These are phyloP conservation scores for Discoglossus pictus DNA, from an alignment of 2,797 vertebrate genomes.

Conservation along the genomic window DNA sequence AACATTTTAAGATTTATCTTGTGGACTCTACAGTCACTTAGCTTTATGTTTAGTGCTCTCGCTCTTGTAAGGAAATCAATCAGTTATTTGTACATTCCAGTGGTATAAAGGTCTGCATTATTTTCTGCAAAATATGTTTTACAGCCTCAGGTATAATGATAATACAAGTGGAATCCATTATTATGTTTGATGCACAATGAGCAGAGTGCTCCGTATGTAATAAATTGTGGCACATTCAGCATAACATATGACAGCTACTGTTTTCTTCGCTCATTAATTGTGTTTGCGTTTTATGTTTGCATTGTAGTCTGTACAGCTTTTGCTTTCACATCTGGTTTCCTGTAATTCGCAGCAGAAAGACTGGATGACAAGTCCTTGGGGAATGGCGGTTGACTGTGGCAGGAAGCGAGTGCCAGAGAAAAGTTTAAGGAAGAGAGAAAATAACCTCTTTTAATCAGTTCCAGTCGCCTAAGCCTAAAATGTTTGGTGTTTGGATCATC, in stretches of 20 bases:
- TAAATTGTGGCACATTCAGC: constrained; percentile 6
- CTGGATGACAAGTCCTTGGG: constrained; percentile 19
- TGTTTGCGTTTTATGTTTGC: constrained; percentile 3
- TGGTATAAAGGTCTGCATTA: too few species aligned
- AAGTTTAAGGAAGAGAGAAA: constrained; percentile 7
- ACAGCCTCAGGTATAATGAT: too few species aligned
- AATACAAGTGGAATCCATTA: too few species aligned
- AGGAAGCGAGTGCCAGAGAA: constrained; percentile 22
- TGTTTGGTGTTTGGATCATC: neutral
- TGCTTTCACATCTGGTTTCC: constrained; percentile 21
- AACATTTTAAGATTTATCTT: too few species aligned
- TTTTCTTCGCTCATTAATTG: constrained; percentile 8
- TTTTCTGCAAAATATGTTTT: too few species aligned
- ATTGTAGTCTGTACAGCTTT: constrained; percentile 5
- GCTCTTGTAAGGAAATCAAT: too few species aligned
- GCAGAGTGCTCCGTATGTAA: neutral
- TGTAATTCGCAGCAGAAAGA: constrained; percentile 25
- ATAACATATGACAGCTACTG: neutral
- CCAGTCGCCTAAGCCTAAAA: constrained; percentile 8
- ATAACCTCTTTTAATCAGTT: constrained; percentile 23
- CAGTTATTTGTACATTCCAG: too few species aligned
- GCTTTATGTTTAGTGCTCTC: too few species aligned
- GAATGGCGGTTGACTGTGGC: constrained; percentile 28
- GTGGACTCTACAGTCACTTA: too few species aligned
- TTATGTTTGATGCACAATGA: too few species aligned